phyloP scores from a whole-genome alignment of 2,113 vertebrate species.

The Elephantulus edwardii region DNA sequence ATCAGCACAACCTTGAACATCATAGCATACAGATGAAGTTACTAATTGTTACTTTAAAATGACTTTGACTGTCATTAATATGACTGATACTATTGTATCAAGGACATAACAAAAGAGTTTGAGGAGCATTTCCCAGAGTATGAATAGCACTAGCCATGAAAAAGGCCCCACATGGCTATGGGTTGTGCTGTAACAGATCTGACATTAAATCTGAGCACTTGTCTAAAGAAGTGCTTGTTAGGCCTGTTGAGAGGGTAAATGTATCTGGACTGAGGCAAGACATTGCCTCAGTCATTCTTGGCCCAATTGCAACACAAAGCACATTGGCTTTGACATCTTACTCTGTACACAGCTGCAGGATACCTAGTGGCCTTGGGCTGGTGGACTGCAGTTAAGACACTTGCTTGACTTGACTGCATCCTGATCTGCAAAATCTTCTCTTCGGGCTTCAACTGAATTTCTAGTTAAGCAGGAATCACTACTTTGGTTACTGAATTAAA shows the following conservation, averaged over 20 bases:
- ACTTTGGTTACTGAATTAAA: neutral
- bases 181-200: no score
- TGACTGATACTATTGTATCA: neutral
- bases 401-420: neutral
- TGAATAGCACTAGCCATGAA: neutral
- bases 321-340: neutral
- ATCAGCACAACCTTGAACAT: neutral
- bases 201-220: neutral
- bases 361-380: neutral
- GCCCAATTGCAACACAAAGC: accelerated
- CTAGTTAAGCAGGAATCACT: neutral
- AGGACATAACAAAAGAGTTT: neutral
- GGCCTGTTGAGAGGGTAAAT: no score
- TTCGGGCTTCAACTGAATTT: neutral
- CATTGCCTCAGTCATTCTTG: accelerated
- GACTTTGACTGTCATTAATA: no score
- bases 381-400: neutral
- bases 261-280: neutral
- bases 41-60: no score
- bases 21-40: neutral
- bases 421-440: neutral
- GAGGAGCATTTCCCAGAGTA: neutral
- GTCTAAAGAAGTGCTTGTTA: neutral
- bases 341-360: neutral
- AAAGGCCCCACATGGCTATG: neutral